Conservation (phyloP, 2,888 invertebrate species). For the Mimumesa dahlbomi region DNA sequence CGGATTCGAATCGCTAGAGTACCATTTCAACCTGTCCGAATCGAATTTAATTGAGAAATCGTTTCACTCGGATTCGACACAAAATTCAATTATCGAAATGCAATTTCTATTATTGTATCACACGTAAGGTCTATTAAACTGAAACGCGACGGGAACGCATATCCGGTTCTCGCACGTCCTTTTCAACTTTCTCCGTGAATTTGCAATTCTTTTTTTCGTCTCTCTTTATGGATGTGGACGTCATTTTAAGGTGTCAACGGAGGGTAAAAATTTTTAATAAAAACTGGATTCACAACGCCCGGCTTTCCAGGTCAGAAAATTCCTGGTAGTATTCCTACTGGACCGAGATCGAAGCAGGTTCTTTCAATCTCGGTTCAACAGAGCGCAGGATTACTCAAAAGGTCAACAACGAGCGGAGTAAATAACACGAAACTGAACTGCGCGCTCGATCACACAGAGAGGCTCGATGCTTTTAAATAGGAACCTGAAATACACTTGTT, state of each 20-base stretch:
- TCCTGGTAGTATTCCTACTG: slow-evolving; percentile 12
- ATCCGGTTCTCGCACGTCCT: no score
- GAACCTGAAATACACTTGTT: slow-evolving; percentile 40
- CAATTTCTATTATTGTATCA: no score
- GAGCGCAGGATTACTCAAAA: slow-evolving; percentile 50
- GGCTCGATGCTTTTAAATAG: slow-evolving; percentile 22
- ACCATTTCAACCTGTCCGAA: no score
- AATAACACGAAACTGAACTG: slow-evolving; percentile 57
- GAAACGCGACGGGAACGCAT: no score
- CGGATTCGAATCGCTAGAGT: no score
- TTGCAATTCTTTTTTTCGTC: no score
- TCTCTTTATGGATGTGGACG: background rate
- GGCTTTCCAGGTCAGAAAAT: slow-evolving; percentile 45
- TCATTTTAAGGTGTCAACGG: background rate
- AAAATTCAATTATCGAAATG: no score
- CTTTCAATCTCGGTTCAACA: slow-evolving; percentile 50
- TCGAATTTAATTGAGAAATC: no score
- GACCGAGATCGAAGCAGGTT: slow-evolving; percentile 37
- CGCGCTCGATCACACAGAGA: slow-evolving; percentile 29
- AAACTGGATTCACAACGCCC: slow-evolving; percentile 36
- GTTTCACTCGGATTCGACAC: no score
- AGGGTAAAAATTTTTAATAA: slow-evolving; percentile 42
- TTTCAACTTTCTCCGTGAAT: no score
- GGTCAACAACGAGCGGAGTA: slow-evolving; percentile 47
- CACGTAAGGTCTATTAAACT: no score